A percentile compares a stretch with the other conserved stretches of the same genome.
Conservation (phyloP, 2,888 invertebrate species). For the Aspidiotus rigidus region DNA sequence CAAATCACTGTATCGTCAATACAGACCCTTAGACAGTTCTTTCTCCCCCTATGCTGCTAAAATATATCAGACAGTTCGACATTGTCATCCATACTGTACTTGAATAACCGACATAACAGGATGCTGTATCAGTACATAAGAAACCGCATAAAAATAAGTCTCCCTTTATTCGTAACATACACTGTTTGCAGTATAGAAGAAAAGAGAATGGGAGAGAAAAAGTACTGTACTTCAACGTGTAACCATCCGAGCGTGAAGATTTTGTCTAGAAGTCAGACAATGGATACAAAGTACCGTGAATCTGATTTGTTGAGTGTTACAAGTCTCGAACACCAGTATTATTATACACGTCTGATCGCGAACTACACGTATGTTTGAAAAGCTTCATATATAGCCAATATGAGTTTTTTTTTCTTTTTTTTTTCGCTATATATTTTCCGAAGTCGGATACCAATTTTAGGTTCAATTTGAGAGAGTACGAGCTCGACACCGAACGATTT, state of each 20-base stretch:
- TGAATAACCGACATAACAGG: neutral
- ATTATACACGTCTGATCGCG: neutral
- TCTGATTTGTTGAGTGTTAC: neutral
- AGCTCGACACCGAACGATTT: no score
- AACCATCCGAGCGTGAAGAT: slow-evolving; percentile 26
- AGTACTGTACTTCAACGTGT: neutral
- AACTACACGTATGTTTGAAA: neutral
- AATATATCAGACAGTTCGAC: neutral
- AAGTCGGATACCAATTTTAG: no score
- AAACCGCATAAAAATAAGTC: neutral
- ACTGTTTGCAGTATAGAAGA: neutral
- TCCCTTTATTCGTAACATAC: neutral
- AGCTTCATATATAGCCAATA: neutral
- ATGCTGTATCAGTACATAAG: neutral
- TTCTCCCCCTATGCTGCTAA: no score
- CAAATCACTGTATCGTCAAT: no score
- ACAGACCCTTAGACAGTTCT: no score
- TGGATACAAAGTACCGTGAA: slow-evolving; percentile 1
- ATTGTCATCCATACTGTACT: slow-evolving; percentile 1
- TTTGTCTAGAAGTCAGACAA: slow-evolving; percentile 18
- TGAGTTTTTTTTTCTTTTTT: neutral
- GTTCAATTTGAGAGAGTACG: no score
- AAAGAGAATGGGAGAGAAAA: neutral
- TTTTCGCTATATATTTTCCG: no score
- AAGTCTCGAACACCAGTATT: no score